A percentile compares a stretch with the other conserved stretches of the same genome.
Conservation (phyloP, 2,113 vertebrate species). For the Oreotrochilus melanogaster region DNA sequence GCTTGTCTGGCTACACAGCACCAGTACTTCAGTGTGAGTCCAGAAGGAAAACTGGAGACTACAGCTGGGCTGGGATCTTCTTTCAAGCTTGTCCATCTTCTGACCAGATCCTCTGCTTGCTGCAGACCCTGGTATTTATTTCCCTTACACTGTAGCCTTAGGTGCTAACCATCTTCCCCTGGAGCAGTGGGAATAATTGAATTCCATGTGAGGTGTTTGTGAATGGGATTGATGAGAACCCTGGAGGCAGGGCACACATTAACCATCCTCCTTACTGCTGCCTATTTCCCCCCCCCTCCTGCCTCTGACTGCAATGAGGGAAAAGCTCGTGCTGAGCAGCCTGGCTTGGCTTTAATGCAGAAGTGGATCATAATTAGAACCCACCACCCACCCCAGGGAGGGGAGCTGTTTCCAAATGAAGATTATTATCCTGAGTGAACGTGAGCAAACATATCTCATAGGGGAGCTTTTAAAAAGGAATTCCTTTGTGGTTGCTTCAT, state of each 20-base stretch:
- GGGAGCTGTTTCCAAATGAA: not conserved
- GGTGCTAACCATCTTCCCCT: not conserved
- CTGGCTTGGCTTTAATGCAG: not conserved
- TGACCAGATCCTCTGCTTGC: not conserved
- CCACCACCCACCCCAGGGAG: not conserved
- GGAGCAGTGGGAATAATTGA: not conserved
- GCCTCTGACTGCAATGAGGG: accelerated
- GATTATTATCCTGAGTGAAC: not conserved
- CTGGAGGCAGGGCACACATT: accelerated
- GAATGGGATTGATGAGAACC: not conserved
- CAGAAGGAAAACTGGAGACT: not conserved
- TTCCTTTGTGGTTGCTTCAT: not conserved
- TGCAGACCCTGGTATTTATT: not conserved
- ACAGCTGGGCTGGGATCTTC: not conserved
- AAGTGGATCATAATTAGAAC: not conserved
- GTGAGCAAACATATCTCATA: not conserved
- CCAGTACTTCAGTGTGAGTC: not conserved
- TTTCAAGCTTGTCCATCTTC: not conserved
- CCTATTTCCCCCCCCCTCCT: not conserved
- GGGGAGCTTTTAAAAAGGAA: not conserved
- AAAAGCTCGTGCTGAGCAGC: not conserved
- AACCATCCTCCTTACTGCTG: accelerated
- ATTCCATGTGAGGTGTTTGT: not conserved
- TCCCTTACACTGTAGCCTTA: not conserved
- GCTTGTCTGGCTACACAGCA: not conserved